Evolutionary conservation across 2,888 invertebrate genomes (phyloP), one percentile per base, ranked within the genome.

Genomic region (Melitaea athalia): DNA sequence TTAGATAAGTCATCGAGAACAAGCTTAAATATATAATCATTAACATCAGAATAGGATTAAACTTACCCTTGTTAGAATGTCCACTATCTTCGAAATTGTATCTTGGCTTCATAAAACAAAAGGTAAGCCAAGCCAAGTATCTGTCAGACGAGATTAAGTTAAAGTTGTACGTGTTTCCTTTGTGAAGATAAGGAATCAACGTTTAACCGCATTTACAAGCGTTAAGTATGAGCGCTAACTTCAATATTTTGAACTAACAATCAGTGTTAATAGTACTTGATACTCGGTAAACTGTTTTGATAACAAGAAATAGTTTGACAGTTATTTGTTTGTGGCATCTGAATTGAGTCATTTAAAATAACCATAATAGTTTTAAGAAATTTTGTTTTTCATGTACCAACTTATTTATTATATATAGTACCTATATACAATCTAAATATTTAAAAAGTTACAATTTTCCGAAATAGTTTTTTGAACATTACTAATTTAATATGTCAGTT

Each of bases 81-180:
- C 61, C 61, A 64, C 64, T 67, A 71, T 55, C 64, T 67, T 62
- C 24, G 31, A 67, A 64, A 69, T 64, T 60, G 64, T 60, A 62
- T 60, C 59, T 45, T 59, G 15, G 64, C 62, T 64, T 64, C 47
- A 61, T 42, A 31, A 49, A 64, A 71, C 69, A 69, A 71, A 69
- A 69, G 69, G 69, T 67, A 67, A 68, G 59, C 50, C 64, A 38
- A 38, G 38, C 8, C 24, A 38, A 66, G 62, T 69, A 60, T 64
- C 69, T 69, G 63, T 59, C 68, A 72, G 60, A 60, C 63, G 49
- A 70, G 69, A 72, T 68, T 69, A 72, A 45, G 65, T 49, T 50
- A 31, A 60, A 70, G 55, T 72, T 63, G 60, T 62, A 57, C 59
- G 69, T 69, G 61, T 55, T 63, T 60, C 59, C 62, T 67, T 69